Evolutionary conservation across 2,113 vertebrate genomes (phyloP).

Genomic region (Excalfactoria chinensis): DNA sequence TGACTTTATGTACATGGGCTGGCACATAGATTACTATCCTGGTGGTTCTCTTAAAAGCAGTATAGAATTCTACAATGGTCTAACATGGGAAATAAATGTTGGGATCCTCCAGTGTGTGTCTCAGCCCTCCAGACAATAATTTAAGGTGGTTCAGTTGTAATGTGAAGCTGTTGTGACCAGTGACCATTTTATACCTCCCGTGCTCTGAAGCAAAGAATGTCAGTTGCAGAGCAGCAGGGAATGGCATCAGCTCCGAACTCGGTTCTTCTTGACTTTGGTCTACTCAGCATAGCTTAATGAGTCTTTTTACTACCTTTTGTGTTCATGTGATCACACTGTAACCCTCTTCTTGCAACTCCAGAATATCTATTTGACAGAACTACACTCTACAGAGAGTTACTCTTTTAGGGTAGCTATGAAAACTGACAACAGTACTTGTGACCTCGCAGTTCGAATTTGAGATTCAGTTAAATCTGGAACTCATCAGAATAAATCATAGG

Average conservation of each 20-base stretch:
- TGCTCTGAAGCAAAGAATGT: not conserved
- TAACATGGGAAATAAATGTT: not conserved
- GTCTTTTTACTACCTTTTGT: not conserved
- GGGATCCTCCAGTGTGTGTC: not conserved
- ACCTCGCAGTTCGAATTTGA: not conserved
- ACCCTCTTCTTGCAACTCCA: not conserved
- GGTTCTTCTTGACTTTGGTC: not conserved
- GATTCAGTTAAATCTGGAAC: not conserved
- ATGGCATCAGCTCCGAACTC: not conserved
- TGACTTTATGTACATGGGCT: not conserved
- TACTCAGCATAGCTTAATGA: not conserved
- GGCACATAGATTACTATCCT: not conserved
- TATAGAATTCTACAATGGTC: not conserved
- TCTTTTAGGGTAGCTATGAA: not conserved
- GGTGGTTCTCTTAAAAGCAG: not conserved
- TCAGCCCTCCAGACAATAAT: not conserved
- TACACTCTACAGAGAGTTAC: not conserved
- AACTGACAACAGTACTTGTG: not conserved
- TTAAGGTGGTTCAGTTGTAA: not conserved
- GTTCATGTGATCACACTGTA: not conserved
- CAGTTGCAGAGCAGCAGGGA: not conserved
- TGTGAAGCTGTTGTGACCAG: not conserved
- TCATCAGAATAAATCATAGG: not conserved
- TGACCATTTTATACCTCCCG: not conserved
- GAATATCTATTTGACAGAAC: not conserved